phyloP scores from a whole-genome alignment of 2,888 invertebrate genomes.

The Heterodera filipjevi region DNA sequence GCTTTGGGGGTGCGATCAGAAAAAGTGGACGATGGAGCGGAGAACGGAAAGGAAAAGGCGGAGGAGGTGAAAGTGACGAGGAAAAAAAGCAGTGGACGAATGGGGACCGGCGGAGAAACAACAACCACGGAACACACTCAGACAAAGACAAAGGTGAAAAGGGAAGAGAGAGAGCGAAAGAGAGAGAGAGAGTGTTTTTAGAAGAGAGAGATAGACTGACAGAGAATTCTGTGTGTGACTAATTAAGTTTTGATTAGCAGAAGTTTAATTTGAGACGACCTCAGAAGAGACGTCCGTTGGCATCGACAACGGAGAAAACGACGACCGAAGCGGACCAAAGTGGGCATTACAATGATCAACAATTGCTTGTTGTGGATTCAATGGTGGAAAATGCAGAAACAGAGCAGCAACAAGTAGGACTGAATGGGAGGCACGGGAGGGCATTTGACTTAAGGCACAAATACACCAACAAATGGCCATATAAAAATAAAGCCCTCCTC shows the following conservation, averaged over 20 bases:
- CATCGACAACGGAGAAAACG: background rate
- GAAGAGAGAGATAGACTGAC: background rate
- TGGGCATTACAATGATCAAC: background rate
- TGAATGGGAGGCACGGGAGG: background rate
- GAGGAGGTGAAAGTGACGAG: background rate
- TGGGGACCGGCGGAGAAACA: background rate
- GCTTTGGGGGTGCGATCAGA: constrained; percentile 6
- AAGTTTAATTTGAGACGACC: background rate
- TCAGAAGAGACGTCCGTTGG: background rate
- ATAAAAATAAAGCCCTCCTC: too few relatives aligned
- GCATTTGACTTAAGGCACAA: background rate
- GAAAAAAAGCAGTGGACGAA: background rate
- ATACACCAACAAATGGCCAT: too few relatives aligned
- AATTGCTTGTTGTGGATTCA: background rate
- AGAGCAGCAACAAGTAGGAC: background rate
- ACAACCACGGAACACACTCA: too few relatives aligned
- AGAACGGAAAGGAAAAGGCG: background rate
- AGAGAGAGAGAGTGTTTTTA: background rate
- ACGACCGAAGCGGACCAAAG: background rate
- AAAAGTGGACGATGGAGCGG: background rate
- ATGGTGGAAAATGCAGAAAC: background rate
- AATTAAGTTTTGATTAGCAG: background rate
- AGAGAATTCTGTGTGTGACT: background rate
- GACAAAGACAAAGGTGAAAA: too few relatives aligned
- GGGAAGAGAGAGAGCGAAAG: background rate